Evolutionary conservation across 2,888 invertebrate genomes (phyloP).

Genomic region (Nephrotoma flavescens): DNA sequence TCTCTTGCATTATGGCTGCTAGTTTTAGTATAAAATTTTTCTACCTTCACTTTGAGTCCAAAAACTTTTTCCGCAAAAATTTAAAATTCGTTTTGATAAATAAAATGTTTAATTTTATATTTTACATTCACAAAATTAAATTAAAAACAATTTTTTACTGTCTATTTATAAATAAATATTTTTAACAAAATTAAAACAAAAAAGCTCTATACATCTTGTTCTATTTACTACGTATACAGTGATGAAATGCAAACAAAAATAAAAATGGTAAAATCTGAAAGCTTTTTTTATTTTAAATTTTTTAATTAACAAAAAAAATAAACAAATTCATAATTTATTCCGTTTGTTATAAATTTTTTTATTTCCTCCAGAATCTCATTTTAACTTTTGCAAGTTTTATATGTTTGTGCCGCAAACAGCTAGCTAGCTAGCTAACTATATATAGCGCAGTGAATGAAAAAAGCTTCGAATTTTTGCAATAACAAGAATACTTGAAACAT

Average conservation of each 20-base stretch:
- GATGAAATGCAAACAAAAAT: neutral
- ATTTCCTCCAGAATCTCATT: neutral
- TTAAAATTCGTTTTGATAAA: neutral
- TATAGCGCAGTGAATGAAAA: neutral
- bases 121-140: neutral
- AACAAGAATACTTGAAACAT: neutral
- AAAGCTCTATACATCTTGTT: neutral
- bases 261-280: neutral
- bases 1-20: too few species aligned
- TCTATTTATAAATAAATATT: neutral
- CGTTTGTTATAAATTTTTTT: neutral
- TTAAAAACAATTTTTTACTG: neutral
- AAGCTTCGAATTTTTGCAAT: neutral
- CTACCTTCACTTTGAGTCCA: too few species aligned
- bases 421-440: neutral
- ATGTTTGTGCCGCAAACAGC: neutral
- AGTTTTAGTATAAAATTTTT: too few species aligned
- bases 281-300: neutral
- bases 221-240: neutral
- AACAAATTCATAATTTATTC: neutral
- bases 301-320: neutral
- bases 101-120: neutral
- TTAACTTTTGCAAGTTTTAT: neutral
- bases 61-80: too few species aligned
- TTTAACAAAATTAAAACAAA: neutral